These are phyloP conservation scores for Tetanocera ferruginea DNA, from an alignment of 2,888 invertebrate genomes.

Conservation along the genomic window DNA sequence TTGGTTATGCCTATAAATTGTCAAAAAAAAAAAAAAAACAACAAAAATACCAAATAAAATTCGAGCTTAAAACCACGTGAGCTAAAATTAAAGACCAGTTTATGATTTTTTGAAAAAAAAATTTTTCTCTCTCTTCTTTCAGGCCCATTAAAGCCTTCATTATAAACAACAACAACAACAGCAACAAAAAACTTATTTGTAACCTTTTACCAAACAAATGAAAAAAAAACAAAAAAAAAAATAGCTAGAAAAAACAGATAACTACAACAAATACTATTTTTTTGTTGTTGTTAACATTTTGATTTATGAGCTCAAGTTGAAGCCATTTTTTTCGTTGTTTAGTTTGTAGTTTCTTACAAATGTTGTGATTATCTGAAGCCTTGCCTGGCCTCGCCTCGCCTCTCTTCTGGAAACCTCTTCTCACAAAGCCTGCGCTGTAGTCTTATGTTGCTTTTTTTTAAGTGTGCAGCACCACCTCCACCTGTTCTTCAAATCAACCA, in stretches of 20 bases:
- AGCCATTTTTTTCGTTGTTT: background rate
- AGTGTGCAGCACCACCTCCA: too few relatives aligned
- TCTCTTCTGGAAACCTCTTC: too few relatives aligned
- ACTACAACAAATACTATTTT: too few relatives aligned
- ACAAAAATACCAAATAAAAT: background rate
- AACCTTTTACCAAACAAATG: conserved; percentile 17
- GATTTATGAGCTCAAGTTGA: conserved; percentile 25
- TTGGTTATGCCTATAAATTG: background rate
- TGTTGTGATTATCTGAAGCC: too few relatives aligned
- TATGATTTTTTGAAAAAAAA: background rate
- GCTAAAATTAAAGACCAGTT: background rate
- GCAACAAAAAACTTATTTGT: conserved; percentile 2
- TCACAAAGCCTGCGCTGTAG: too few relatives aligned
- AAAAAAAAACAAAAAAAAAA: background rate
- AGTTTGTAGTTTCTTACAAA: background rate
- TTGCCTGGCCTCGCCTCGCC: too few relatives aligned
- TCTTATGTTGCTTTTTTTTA: too few relatives aligned
- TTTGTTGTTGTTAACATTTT: conserved; percentile 13
- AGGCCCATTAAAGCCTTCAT: conserved; percentile 12
- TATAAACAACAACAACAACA: conserved; percentile 9
- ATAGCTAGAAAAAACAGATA: background rate
- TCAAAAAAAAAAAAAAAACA: background rate
- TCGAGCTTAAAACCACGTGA: conserved; percentile 7
- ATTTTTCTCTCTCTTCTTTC: background rate
- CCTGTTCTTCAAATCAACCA: too few relatives aligned